Base-by-base conservation (phyloP, 2,888 invertebrate species). In the Steinernema carpocapsae region DNA sequence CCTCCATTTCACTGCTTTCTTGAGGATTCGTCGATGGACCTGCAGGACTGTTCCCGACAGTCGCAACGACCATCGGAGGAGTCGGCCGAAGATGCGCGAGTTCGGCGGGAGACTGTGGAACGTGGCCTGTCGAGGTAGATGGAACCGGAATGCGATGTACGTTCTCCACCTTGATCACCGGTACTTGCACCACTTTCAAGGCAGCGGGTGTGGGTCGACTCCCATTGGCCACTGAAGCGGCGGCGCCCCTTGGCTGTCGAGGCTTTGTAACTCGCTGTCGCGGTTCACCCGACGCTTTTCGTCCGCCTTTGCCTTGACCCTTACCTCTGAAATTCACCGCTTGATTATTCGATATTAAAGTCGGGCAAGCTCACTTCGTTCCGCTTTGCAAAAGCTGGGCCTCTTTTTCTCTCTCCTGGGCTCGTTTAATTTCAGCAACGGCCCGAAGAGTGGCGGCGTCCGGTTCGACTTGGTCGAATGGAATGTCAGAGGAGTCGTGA, bases 401-500 rank as follows among this genome's bases (percentile, higher is more conserved):
- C 37, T 64, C 64, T 64, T 29, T 29, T 26, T 64, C 64, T 1
- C 37, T 6, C 32, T 64, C 64, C 14, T 64, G 64, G 7, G 64
- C 64, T 7, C 37, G 24, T 17, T 37, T 64, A 17, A 64, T 64
- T 17, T 64, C 64, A 26, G 64, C 64, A n/a, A 64, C 64, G 64
- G 64, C 64, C 2, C 64, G 64, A 2, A 64, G 64, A 12, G 64
- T 64, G 19, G 64, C 64, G 3, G 64, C 64, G 32, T 64, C 64
- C 1, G 64, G 64, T 37, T 64, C 64, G 2, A 64, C 64, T 64
- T 64, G 64, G 37, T 64, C 64, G 19, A 64, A 64, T 4, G 64
- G 64, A 17, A 64, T 64, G 17, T 64, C 64, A 1, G 64, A 64
- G 14, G 29, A 29, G 32, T 64, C 32, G 64, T 64, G 64, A 29